Evolutionary conservation across 2,888 invertebrate genomes (phyloP).

Genomic region (Panopea generosa): DNA sequence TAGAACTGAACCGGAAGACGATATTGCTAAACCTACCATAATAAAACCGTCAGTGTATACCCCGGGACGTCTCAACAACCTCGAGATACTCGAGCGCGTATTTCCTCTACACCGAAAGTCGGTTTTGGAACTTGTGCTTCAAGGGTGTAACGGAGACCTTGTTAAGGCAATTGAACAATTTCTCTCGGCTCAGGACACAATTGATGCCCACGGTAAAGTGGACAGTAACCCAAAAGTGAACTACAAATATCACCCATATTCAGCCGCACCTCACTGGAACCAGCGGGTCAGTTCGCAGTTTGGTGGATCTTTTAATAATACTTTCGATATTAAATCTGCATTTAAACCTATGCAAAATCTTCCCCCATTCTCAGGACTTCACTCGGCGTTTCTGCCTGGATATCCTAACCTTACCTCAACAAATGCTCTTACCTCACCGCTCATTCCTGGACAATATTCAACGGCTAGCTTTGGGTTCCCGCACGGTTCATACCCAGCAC

Average conservation of each 20-base stretch:
- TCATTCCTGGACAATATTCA: slow-evolving; percentile 57
- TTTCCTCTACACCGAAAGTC: slow-evolving; percentile 95
- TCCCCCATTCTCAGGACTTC: slow-evolving; percentile 68
- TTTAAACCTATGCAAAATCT: slow-evolving; percentile 82
- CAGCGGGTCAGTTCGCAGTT: slow-evolving; percentile 58
- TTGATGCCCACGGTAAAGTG: slow-evolving; percentile 72
- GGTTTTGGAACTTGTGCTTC: slow-evolving; percentile 95
- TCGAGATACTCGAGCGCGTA: slow-evolving; percentile 93
- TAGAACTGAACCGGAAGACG: neutral
- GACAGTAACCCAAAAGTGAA: slow-evolving; percentile 33
- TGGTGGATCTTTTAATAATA: slow-evolving; percentile 49
- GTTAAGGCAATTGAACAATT: slow-evolving; percentile 96
- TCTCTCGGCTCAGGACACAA: slow-evolving; percentile 85
- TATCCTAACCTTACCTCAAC: slow-evolving; percentile 50
- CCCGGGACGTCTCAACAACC: slow-evolving; percentile 86
- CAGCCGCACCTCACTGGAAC: slow-evolving; percentile 54
- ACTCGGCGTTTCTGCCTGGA: slow-evolving; percentile 79
- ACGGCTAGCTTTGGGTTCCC: slow-evolving; percentile 44
- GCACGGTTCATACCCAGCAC: slow-evolving; percentile 51
- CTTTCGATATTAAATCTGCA: slow-evolving; percentile 81
- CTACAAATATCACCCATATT: slow-evolving; percentile 62
- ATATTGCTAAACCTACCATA: slow-evolving; percentile 2
- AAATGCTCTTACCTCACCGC: slow-evolving; percentile 57
- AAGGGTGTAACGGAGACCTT: slow-evolving; percentile 96
- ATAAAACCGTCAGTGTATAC: slow-evolving; percentile 79